Evolutionary conservation across 53 echinoderm and acorn worm species (phyloP), one percentile per base, ranked within the genome.

Genomic region (Paracentrotus lividus): DNA sequence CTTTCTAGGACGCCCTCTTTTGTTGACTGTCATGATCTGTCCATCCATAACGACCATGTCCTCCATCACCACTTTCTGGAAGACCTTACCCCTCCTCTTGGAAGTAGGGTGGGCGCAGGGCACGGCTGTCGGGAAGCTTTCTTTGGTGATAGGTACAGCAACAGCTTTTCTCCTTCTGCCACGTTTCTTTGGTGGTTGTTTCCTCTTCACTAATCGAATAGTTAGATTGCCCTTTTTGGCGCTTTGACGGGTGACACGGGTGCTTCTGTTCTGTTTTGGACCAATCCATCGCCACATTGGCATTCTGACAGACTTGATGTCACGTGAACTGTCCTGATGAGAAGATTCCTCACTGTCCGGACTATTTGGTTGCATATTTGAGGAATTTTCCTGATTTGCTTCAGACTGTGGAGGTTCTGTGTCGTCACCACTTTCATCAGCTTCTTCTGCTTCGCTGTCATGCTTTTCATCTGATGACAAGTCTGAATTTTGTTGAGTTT

Each of bases 51-150:
- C 54, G 1, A 92, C 81, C 92, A 92, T 92, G 81, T 92, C 92
- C 92, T 92, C 92, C 92, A 92, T 92, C 40, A 92, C 92, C 2
- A 92, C 92, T 53, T 57, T 77, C 92, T 92, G 92, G 81, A 92
- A 92, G 78, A 92, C 92, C 54, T 92, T 92, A 24, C 92, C 92
- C 33, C 92, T 56, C 43, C 92, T 52, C 84, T 92, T 92, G 54
- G 60, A 92, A 34, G 92, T 92, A 14, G 92, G 92, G 43, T 92
- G 60, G 13, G 81, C 92, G 21, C 92, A 92, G 57, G 92, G 92
- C 40, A 92, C 92, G 0, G 92, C 92, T 21, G 92, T 92, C 24
- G 92, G 92, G 16, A 92, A 42, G 31, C 61, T 57, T 77, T 92
- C 92, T 33, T 77, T 81, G 84, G 92, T 92, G 32, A 92, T 78